Percentiles rank a stretch among this genome's conserved stretches.
Conservation (phyloP, 2,888 invertebrate species). For the Apamea crenata region DNA sequence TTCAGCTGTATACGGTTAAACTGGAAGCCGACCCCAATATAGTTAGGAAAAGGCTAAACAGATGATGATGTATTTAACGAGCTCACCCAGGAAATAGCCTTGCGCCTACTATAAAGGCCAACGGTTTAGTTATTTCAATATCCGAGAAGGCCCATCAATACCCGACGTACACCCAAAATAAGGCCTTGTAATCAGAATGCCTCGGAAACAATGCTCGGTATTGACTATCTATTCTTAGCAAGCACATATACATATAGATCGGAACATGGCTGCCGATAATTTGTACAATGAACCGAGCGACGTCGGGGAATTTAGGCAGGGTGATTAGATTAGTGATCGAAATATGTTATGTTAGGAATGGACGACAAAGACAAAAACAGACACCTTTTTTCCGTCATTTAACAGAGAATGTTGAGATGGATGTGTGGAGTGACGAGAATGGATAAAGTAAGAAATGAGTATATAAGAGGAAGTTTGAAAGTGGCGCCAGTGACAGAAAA, state of each 20-base stretch:
- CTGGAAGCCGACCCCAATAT: too few relatives aligned
- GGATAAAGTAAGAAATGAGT: too few relatives aligned
- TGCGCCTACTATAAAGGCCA: not conserved
- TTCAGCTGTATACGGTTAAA: too few relatives aligned
- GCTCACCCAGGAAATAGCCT: not conserved
- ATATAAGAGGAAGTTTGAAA: too few relatives aligned
- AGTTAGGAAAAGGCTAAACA: too few relatives aligned
- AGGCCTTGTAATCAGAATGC: conserved; percentile 17
- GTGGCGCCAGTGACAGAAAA: too few relatives aligned
- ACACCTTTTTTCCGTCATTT: too few relatives aligned
- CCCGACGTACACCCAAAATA: conserved; percentile 23
- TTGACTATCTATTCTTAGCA: conserved; percentile 47
- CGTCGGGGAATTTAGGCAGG: conserved; percentile 21
- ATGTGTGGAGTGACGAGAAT: too few relatives aligned
- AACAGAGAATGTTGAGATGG: too few relatives aligned
- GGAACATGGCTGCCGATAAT: conserved; percentile 21
- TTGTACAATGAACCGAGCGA: conserved; percentile 16
- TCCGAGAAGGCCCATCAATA: not conserved
- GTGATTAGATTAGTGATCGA: conserved; percentile 7
- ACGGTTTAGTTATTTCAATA: not conserved
- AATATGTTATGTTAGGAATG: not conserved
- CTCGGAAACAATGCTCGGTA: conserved; percentile 42
- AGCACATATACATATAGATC: conserved; percentile 18
- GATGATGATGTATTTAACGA: not conserved
- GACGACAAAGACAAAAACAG: too few relatives aligned